Conservation (phyloP, 2,113 vertebrate genomes). For the Pongo pygmaeus region DNA sequence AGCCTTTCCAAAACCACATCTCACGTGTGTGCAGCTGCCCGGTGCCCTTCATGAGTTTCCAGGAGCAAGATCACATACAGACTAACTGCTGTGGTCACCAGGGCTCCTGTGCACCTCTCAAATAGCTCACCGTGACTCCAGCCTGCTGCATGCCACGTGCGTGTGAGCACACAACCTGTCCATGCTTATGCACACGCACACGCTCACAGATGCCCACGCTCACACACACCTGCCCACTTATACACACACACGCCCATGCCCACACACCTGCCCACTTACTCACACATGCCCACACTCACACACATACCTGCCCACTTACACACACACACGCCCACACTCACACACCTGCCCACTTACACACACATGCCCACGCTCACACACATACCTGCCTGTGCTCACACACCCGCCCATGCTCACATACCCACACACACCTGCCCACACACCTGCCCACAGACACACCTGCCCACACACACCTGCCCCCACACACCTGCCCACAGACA, state of each 20-base stretch:
- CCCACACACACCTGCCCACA: neutral
- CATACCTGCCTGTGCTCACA: neutral
- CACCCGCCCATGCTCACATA: neutral
- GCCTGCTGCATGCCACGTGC: too few species aligned
- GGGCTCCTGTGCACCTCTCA: neutral
- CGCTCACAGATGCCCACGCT: too few species aligned
- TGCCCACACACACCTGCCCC: too few species aligned
- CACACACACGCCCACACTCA: too few species aligned
- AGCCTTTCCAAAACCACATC: neutral
- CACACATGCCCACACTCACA: too few species aligned
- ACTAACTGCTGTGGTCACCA: neutral
- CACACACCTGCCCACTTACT: too few species aligned
- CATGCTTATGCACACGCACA: too few species aligned
- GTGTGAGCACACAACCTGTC: neutral
- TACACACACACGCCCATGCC: neutral
- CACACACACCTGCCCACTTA: neutral
- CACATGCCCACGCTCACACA: neutral
- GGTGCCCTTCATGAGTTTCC: neutral
- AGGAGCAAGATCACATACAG: too few species aligned
- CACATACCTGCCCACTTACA: neutral
- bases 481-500: too few species aligned
- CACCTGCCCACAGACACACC: too few species aligned
- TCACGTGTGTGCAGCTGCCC: too few species aligned
- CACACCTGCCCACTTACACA: too few species aligned
- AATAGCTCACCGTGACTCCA: neutral